These are phyloP conservation scores for Arion vulgaris DNA, from an alignment of 1,140 invertebrate species.

Conservation along the genomic window DNA sequence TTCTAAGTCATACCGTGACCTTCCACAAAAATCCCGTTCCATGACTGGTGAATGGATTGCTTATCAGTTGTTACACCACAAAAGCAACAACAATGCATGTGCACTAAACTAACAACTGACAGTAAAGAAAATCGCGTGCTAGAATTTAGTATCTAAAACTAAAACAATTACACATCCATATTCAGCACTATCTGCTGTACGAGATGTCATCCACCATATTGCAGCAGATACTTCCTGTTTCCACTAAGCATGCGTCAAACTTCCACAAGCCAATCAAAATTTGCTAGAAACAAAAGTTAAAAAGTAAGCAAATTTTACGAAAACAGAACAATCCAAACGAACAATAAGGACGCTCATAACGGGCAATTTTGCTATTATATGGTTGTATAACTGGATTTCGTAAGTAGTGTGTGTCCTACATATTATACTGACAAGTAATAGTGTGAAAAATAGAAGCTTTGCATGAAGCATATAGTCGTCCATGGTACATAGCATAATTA, in stretches of 20 bases:
- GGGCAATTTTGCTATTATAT: no score
- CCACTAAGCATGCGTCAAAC: background rate
- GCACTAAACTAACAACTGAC: background rate
- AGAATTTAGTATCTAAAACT: background rate
- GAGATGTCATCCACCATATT: constrained; percentile 28
- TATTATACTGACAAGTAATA: no score
- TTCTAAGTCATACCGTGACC: background rate
- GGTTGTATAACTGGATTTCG: no score
- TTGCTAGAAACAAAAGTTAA: background rate
- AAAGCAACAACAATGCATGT: background rate
- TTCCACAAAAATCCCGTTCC: background rate
- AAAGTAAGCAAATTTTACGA: background rate
- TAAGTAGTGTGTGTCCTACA: no score
- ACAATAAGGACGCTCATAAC: no score
- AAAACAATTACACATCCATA: background rate
- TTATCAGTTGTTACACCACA: background rate
- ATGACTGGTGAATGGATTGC: background rate
- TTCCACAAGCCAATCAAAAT: background rate
- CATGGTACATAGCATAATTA: no score
- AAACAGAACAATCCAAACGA: background rate
- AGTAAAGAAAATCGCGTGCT: background rate
- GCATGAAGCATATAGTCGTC: no score
- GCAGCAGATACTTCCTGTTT: background rate
- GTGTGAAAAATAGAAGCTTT: no score
- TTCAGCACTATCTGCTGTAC: background rate